Percentiles rank a stretch among this genome's conserved stretches.
Conservation (phyloP, 2,797 vertebrate genomes). For the Hydrophis major region DNA sequence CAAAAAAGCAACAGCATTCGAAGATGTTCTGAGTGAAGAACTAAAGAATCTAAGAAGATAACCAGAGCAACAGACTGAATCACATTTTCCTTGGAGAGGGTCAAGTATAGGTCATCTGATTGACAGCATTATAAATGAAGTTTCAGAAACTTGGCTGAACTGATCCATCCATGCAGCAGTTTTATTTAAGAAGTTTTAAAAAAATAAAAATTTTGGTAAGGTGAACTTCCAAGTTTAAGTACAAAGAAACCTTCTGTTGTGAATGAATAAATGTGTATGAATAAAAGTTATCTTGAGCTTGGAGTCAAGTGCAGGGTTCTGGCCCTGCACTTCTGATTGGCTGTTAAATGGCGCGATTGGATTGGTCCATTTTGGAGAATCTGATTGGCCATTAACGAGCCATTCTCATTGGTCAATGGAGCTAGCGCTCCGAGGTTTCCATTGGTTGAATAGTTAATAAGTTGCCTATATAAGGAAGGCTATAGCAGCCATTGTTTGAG, state of each 20-base stretch:
- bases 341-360: no score
- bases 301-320: no score
- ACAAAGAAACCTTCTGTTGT: background rate
- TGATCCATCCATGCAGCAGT: background rate
- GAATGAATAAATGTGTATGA: no score
- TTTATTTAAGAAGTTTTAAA: conserved; percentile 7
- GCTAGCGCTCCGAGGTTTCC: no score
- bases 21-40: conserved; percentile 7
- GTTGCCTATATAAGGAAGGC: no score
- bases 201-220: conserved; percentile 1
- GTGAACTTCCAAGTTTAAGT: background rate
- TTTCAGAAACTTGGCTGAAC: background rate
- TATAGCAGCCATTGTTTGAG: no score
- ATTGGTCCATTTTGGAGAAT: no score
- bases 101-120: conserved; percentile 10
- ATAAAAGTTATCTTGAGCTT: no score
- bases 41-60: conserved; percentile 10
- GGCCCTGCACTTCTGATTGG: no score
- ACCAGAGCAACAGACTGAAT: conserved; percentile 18
- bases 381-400: no score
- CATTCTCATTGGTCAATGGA: no score
- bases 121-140: conserved; percentile 22
- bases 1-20: conserved; percentile 11
- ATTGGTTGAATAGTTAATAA: no score
- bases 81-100: conserved; percentile 14